phyloP scores from a whole-genome alignment of 35 echinoderm and acorn worm genomes.

The Diadema setosum region DNA sequence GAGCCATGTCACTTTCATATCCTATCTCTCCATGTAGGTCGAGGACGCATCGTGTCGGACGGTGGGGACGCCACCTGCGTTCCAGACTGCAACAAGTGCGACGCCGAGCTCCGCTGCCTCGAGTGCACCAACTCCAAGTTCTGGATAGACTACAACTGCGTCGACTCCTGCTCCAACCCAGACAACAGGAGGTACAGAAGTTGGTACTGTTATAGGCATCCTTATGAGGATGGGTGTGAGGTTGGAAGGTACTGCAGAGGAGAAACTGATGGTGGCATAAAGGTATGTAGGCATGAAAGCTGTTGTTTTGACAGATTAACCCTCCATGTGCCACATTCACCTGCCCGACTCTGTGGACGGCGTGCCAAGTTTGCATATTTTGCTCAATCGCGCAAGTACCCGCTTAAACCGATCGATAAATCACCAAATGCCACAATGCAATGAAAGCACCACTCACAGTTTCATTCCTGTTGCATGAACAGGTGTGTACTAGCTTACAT shows the following conservation, averaged over 20 bases:
- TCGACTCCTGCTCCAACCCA: conserved; percentile 15
- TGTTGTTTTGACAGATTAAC: background rate
- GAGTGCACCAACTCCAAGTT: conserved; percentile 51
- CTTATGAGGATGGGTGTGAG: background rate
- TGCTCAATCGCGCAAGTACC: no score
- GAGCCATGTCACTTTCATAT: no score
- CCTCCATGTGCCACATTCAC: no score
- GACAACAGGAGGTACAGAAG: background rate
- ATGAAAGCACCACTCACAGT: no score
- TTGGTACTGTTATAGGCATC: background rate
- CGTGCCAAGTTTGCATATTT: no score
- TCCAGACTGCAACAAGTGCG: conserved; percentile 47
- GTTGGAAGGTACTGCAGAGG: conserved; percentile 50
- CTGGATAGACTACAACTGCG: conserved; percentile 75
- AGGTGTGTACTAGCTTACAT: no score
- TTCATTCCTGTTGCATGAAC: no score
- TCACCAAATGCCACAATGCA: no score
- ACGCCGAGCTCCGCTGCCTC: conserved; percentile 44
- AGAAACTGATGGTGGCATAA: conserved; percentile 19
- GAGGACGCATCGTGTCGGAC: conserved; percentile 36
- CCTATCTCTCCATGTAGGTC: no score
- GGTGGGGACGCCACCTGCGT: conserved; percentile 73
- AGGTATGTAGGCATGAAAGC: background rate
- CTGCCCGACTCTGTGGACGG: no score
- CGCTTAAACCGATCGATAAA: no score